A percentile compares a stretch with the other conserved stretches of the same genome.
Evolutionary conservation across 2,113 vertebrate genomes (phyloP).

Genomic region (Clupea harengus): DNA sequence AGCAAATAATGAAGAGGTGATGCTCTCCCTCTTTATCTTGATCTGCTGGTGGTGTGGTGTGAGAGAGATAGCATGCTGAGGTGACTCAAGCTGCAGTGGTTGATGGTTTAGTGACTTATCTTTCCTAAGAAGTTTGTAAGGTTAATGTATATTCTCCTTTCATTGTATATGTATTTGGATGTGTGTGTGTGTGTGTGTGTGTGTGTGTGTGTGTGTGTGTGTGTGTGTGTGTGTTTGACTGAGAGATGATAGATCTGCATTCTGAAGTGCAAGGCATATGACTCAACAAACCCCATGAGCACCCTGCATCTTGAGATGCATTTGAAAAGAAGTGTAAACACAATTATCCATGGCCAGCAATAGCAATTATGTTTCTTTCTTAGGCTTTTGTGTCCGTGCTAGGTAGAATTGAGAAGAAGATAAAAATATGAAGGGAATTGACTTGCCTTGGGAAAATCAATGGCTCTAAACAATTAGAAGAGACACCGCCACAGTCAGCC

Average conservation of each 20-base stretch:
- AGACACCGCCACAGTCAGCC: not conserved
- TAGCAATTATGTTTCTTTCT: not conserved
- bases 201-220: too few species aligned
- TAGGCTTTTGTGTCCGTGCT: not conserved
- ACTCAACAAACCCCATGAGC: not conserved
- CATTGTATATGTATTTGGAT: not conserved
- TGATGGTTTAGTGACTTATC: not conserved
- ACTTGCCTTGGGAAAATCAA: slow-evolving; percentile 13
- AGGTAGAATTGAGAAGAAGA: not conserved
- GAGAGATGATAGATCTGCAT: not conserved
- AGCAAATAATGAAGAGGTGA: too few species aligned
- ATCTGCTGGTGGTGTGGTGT: not conserved
- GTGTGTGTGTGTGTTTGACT: not conserved
- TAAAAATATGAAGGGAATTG: slow-evolving; percentile 13
- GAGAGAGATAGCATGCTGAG: not conserved
- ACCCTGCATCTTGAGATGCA: not conserved
- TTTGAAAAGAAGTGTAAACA: not conserved
- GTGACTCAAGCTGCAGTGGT: not conserved
- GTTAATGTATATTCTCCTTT: not conserved
- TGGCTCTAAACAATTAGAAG: slow-evolving; percentile 34
- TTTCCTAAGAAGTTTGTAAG: not conserved
- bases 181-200: too few species aligned
- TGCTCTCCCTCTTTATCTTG: not conserved
- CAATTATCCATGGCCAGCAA: not conserved
- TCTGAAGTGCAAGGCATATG: not conserved